Percentiles rank a stretch among this genome's conserved stretches.
Evolutionary conservation across 2,888 invertebrate species (phyloP).

Genomic region (Cerastoderma edule): DNA sequence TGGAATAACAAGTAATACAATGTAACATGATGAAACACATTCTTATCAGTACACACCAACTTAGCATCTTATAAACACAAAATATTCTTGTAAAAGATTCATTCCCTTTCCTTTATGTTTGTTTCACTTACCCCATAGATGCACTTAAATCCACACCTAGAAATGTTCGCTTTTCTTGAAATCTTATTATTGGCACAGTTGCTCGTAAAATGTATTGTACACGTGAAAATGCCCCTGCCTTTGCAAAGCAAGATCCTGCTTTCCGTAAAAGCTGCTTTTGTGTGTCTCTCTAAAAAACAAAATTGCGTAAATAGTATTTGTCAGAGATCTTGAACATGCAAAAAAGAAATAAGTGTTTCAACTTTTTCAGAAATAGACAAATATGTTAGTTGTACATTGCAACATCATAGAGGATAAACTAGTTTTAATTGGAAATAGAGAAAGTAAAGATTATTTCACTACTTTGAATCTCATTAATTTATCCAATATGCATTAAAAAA

Average conservation of each 20-base stretch:
- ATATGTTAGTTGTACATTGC: not conserved
- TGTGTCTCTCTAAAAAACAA: not conserved
- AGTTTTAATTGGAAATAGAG: not conserved
- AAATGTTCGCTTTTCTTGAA: not conserved
- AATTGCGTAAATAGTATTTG: not conserved
- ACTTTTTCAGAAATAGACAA: too few species aligned
- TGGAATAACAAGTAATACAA: conserved; percentile 3
- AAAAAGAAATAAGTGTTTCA: not conserved
- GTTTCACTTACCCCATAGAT: not conserved
- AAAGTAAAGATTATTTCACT: not conserved
- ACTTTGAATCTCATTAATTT: not conserved
- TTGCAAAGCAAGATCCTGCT: not conserved
- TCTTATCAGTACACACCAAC: not conserved
- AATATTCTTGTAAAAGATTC: not conserved
- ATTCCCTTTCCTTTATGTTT: too few species aligned
- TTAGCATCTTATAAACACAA: not conserved
- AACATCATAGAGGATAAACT: not conserved
- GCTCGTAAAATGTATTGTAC: not conserved
- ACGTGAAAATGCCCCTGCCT: not conserved
- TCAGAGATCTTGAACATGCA: not conserved
- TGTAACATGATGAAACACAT: not conserved
- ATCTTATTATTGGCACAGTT: conserved; percentile 5
- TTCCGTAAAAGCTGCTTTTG: not conserved
- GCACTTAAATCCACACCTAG: not conserved
- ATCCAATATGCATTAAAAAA: not conserved